Percentiles rank a stretch among this genome's conserved stretches.
These are phyloP conservation scores for Macroglossus sobrinus DNA, from an alignment of 2,113 vertebrate species.

Conservation along the genomic window DNA sequence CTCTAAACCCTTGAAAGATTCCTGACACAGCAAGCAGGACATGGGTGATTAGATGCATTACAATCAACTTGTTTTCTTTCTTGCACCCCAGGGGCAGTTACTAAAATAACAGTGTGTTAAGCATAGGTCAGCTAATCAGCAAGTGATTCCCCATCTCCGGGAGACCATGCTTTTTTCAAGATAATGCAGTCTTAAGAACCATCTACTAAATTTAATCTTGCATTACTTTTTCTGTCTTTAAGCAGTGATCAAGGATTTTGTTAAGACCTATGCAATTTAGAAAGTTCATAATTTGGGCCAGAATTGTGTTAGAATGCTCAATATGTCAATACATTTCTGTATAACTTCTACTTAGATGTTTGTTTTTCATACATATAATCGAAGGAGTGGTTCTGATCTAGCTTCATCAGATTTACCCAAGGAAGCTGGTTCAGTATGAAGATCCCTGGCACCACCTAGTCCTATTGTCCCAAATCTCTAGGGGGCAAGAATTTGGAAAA, in stretches of 20 bases:
- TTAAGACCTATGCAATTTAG: background rate
- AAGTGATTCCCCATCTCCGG: background rate
- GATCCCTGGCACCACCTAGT: background rate
- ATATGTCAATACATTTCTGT: background rate
- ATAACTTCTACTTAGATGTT: background rate
- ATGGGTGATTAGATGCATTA: background rate
- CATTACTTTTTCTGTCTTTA: background rate
- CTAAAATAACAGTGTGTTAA: constrained; percentile 33
- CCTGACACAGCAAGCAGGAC: background rate
- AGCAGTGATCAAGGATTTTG: background rate
- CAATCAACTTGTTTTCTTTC: background rate
- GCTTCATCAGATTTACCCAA: background rate
- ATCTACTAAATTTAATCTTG: background rate
- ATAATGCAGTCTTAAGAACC: background rate
- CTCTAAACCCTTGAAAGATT: background rate
- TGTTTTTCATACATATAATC: background rate
- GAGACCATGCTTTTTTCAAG: background rate
- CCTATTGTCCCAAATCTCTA: background rate
- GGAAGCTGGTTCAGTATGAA: background rate
- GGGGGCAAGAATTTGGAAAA: background rate
- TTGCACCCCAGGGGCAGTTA: background rate
- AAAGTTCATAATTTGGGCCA: background rate
- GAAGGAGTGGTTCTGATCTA: background rate
- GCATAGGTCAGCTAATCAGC: constrained; percentile 7
- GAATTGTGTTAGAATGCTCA: background rate